Percentiles rank a stretch among this genome's conserved stretches.
Conservation (phyloP, 2,797 vertebrate species). For the Gambelia wislizenii region DNA sequence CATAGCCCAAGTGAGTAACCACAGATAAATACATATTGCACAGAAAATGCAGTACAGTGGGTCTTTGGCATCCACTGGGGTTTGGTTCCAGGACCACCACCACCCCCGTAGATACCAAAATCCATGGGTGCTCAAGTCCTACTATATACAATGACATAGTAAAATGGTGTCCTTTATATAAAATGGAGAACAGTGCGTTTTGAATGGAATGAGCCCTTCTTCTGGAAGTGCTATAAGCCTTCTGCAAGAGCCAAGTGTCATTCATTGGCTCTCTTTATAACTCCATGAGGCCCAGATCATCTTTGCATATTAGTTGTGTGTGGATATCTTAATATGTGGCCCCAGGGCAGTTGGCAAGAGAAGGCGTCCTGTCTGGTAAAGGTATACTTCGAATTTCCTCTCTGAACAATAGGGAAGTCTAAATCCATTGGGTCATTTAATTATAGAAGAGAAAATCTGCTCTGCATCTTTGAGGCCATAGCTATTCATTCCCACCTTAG, state of each 20-base stretch:
- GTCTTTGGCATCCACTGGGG: too few species aligned
- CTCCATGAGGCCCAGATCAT: background rate
- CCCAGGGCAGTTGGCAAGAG: background rate
- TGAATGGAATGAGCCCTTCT: too few species aligned
- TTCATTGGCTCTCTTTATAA: background rate
- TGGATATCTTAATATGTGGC: background rate
- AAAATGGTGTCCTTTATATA: too few species aligned
- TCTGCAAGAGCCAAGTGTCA: background rate
- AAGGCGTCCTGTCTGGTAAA: constrained; percentile 23
- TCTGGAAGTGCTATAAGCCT: background rate
- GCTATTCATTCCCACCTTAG: background rate
- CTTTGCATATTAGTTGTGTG: background rate
- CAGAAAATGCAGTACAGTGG: background rate
- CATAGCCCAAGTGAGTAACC: background rate
- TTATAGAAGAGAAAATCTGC: background rate
- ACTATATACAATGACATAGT: too few species aligned
- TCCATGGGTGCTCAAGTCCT: too few species aligned
- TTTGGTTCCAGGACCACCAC: too few species aligned
- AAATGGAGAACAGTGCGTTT: too few species aligned
- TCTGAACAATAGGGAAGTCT: constrained; percentile 14
- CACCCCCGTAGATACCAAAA: too few species aligned
- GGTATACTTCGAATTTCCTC: constrained; percentile 11
- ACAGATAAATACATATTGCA: background rate
- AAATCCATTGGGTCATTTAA: background rate
- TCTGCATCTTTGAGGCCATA: background rate